Evolutionary conservation across 2,797 vertebrate species (phyloP).

Genomic region (Varecia variegata): DNA sequence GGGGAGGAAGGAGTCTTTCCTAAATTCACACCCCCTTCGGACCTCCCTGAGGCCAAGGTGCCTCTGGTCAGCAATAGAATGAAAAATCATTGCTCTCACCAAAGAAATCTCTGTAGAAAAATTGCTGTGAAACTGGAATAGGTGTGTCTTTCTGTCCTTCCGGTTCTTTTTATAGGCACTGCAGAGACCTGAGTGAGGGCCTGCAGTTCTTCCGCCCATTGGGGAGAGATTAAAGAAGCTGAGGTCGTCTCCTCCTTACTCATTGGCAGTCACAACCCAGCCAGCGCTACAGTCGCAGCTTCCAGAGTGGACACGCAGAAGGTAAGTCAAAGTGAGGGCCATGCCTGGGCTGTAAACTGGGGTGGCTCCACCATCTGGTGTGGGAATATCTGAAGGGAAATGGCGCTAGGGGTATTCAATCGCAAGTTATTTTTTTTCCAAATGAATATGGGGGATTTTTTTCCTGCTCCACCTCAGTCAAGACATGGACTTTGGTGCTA

Average conservation of each 20-base stretch:
- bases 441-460: neutral
- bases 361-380: neutral
- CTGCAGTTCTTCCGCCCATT: constrained; percentile 66
- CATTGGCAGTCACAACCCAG: constrained; percentile 50
- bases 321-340: constrained; percentile 47
- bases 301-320: constrained; percentile 49
- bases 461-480: neutral
- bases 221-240: constrained; percentile 71
- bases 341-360: neutral
- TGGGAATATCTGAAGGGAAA: neutral
- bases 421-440: neutral
- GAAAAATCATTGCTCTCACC: constrained; percentile 46
- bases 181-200: constrained; percentile 55
- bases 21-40: neutral
- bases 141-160: constrained; percentile 74
- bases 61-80: neutral
- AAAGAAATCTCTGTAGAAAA: constrained; percentile 42
- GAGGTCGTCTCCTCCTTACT: constrained; percentile 57
- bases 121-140: constrained; percentile 68
- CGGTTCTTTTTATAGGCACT: constrained; percentile 73
- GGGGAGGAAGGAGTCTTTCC: neutral
- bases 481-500: neutral
- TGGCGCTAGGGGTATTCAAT: neutral
- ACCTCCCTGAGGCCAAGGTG: neutral
- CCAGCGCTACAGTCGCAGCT: constrained; percentile 26